Conservation (phyloP, 2,888 invertebrate species). For the Dysmachus trigonus region DNA sequence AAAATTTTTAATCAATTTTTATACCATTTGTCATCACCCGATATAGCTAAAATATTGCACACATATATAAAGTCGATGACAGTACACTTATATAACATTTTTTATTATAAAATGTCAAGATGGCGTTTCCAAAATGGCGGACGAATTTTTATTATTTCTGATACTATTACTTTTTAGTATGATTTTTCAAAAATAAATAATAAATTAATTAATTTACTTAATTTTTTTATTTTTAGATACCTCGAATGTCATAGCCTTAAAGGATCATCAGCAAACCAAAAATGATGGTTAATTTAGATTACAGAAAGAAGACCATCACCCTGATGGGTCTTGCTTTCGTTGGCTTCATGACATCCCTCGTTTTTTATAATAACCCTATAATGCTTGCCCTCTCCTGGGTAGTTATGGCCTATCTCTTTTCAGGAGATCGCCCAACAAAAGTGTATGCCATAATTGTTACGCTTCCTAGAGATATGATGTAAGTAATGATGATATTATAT, state of each 20-base stretch:
- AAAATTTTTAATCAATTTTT: too few species aligned
- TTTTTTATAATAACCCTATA: constrained; percentile 53
- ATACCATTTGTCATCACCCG: too few species aligned
- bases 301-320: constrained; percentile 58
- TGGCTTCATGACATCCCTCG: constrained; percentile 54
- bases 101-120: too few species aligned
- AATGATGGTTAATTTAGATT: constrained; percentile 57
- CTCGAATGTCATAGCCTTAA: background rate
- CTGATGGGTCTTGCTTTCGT: constrained; percentile 54
- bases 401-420: constrained; percentile 56
- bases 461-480: constrained; percentile 57
- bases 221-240: background rate
- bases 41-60: too few species aligned
- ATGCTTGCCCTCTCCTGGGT: constrained; percentile 55
- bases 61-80: too few species aligned
- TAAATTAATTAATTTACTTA: too few species aligned
- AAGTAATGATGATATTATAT: too few species aligned
- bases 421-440: constrained; percentile 55
- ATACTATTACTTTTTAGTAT: too few species aligned
- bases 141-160: too few species aligned
- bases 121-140: too few species aligned
- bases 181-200: too few species aligned
- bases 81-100: too few species aligned
- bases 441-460: constrained; percentile 58
- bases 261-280: background rate